These are phyloP conservation scores for Cosmia trapezina DNA, from an alignment of 2,888 invertebrate genomes.

Conservation along the genomic window DNA sequence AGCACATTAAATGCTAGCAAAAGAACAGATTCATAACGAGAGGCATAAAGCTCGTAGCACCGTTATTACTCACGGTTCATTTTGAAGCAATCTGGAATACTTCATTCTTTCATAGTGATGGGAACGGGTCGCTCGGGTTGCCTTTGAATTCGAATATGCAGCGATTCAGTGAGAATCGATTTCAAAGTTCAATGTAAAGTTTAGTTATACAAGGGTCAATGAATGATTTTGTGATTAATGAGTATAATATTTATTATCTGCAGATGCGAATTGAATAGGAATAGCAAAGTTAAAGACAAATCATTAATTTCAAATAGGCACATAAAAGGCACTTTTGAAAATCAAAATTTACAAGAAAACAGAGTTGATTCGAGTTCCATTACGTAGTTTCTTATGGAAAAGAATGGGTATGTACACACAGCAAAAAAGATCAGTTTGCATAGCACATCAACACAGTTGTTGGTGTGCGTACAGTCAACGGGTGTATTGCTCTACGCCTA, in stretches of 20 bases:
- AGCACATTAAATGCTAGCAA: slow-evolving; percentile 71
- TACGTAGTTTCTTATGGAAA: too few species aligned
- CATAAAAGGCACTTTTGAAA: too few species aligned
- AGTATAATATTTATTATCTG: neutral
- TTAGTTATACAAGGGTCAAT: slow-evolving; percentile 34
- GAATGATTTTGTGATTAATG: slow-evolving; percentile 17
- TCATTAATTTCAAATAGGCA: too few species aligned
- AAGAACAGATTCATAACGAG: slow-evolving; percentile 70
- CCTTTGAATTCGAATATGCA: slow-evolving; percentile 54
- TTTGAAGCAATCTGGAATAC: slow-evolving; percentile 75
- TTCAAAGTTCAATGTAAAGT: slow-evolving; percentile 29
- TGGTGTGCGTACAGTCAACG: too few species aligned
- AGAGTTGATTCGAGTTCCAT: too few species aligned
- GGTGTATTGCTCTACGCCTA: too few species aligned
- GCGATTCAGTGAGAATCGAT: slow-evolving; percentile 36
- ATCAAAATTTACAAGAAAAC: too few species aligned
- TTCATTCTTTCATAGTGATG: slow-evolving; percentile 68
- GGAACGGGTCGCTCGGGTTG: slow-evolving; percentile 33
- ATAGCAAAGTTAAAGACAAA: neutral
- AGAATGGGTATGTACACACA: too few species aligned
- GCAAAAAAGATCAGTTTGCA: too few species aligned
- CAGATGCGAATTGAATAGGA: neutral
- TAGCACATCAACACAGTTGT: too few species aligned
- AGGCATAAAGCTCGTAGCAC: slow-evolving; percentile 65
- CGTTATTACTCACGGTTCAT: slow-evolving; percentile 74